Base-by-base conservation (phyloP, 2,888 invertebrate genomes). In the Drosophila parthenogenetica region DNA sequence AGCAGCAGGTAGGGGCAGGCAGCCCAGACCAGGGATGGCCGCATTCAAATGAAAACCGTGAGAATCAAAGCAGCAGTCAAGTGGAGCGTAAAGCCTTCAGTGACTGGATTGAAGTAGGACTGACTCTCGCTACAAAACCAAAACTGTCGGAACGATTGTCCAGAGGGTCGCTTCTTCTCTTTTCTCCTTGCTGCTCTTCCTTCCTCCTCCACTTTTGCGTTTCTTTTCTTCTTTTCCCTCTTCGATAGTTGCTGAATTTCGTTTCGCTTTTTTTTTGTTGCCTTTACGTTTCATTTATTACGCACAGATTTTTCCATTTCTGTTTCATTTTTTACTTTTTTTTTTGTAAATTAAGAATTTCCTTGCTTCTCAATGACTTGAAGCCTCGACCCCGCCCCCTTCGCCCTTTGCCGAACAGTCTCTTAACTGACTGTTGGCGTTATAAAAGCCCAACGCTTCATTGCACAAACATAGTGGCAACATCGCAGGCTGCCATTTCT, bases 21-120 rank as follows among this genome's bases (percentile, higher is more conserved):
- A 19, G 35, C 54, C 19, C 45, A 14, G 35, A 22, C 17, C 39
- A 48, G 61, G 67, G 46, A 62, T 40, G 74, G 64, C 58, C 69
- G 84, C 79, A 86, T 84, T 84, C 83, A 84, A 87, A 87, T 87
- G 81, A 86, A 86, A 87, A 83, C 79, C 83, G 79, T 86, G 87
- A 75, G 80, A 86, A 86, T 83, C 87, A 86, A 81, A 82, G 86
- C 80, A 82, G 78, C 82, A 82, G 82, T 64, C 81, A 82, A 82
- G 81, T 85, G 82, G 81, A 85, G 82, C 78, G 85, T 73, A 69
- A 85, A 82, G 86, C 81, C 78, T 81, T 85, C 85, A 85, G 75
- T 82, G 78, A 80, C 75, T 75, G 74, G 69, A 68, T 68, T 62
- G 69, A 55, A 68, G 67, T 50, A 64, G 49, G 50, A 51, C 45